These are phyloP conservation scores for Dilophus febrilis DNA, from an alignment of 2,888 invertebrate species.

Conservation along the genomic window DNA sequence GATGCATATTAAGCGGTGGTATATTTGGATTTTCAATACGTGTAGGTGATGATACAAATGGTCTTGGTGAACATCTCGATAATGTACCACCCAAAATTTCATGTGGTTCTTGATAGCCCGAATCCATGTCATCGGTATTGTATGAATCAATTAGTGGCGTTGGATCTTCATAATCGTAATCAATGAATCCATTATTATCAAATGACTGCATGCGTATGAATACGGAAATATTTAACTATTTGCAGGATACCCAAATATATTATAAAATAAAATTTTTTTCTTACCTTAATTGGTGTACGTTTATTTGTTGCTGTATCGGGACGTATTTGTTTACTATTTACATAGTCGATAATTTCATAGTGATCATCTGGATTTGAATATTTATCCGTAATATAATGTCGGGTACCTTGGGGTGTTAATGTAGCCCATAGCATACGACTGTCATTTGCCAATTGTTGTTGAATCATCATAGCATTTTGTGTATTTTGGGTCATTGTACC, in stretches of 20 bases:
- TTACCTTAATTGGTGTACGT: constrained; percentile 17
- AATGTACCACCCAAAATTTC: constrained; percentile 24
- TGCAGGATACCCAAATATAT: constrained; percentile 3
- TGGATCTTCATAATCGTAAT: constrained; percentile 67
- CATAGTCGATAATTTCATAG: constrained; percentile 50
- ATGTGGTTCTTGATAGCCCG: constrained; percentile 33
- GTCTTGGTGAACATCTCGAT: constrained; percentile 33
- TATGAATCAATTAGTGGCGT: constrained; percentile 59
- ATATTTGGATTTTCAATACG: constrained; percentile 63
- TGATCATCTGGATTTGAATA: constrained; percentile 49
- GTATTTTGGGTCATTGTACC: neutral
- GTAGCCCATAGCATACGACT: constrained; percentile 68
- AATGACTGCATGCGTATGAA: no score
- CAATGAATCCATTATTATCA: constrained; percentile 61
- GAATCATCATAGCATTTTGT: constrained; percentile 30
- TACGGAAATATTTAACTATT: constrained; percentile 8
- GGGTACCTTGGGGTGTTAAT: constrained; percentile 61
- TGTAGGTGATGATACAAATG: constrained; percentile 62
- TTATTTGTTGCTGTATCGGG: constrained; percentile 17
- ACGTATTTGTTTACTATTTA: constrained; percentile 17
- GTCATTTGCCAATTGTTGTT: constrained; percentile 38
- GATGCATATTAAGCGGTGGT: constrained; percentile 56
- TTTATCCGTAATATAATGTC: constrained; percentile 55
- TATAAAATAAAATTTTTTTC: neutral
- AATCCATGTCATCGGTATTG: constrained; percentile 39